Percentiles rank a stretch among this genome's conserved stretches.
Evolutionary conservation across 2,797 vertebrate species (phyloP).

Genomic region (Chrysocyon brachyurus): DNA sequence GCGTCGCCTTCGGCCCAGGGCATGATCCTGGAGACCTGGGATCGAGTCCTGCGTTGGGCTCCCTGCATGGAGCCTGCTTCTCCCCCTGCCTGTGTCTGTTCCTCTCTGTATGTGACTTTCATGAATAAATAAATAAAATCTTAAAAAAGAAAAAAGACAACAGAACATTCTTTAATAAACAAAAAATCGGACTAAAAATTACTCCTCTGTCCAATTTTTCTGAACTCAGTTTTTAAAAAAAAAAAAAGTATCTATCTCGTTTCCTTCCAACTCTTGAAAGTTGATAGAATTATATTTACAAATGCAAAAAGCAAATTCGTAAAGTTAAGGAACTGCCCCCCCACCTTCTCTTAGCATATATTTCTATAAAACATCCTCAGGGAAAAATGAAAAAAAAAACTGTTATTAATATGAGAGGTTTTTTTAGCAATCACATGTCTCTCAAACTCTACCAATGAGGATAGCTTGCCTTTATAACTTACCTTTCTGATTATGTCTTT

Average conservation of each 20-base stretch:
- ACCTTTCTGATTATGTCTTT: background rate
- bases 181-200: slow-evolving; percentile 82
- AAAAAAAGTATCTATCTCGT: slow-evolving; percentile 3
- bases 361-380: background rate
- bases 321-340: slow-evolving; percentile 27
- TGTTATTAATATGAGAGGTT: background rate
- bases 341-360: slow-evolving; percentile 9
- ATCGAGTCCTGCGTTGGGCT: too few relatives aligned
- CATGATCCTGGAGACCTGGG: too few relatives aligned
- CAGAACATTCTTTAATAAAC: slow-evolving; percentile 75
- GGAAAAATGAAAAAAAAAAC: background rate
- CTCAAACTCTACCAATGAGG: background rate
- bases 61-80: too few relatives aligned
- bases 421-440: slow-evolving; percentile 28
- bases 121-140: too few relatives aligned
- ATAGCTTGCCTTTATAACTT: background rate
- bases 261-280: slow-evolving; percentile 60
- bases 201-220: slow-evolving; percentile 70
- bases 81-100: too few relatives aligned
- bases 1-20: too few relatives aligned
- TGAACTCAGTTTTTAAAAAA: slow-evolving; percentile 40
- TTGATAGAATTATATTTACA: slow-evolving; percentile 52
- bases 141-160: background rate
- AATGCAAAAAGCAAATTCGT: slow-evolving; percentile 69
- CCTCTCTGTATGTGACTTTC: too few relatives aligned